These are phyloP conservation scores for Homarus gammarus DNA, from an alignment of 2,888 invertebrate genomes.

Conservation along the genomic window DNA sequence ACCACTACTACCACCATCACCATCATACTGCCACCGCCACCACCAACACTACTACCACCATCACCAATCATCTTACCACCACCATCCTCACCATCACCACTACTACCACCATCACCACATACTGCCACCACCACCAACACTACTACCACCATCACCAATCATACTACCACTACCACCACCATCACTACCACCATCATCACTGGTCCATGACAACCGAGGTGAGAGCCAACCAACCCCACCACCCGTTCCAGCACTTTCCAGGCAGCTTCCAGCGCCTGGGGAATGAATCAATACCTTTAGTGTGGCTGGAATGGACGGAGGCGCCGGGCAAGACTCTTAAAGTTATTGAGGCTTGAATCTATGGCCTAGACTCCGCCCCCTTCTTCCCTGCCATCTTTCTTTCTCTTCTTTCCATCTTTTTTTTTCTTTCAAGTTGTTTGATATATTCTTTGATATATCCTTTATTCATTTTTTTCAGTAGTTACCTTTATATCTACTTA, in stretches of 20 bases:
- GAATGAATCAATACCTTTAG: slow-evolving; percentile 61
- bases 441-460: neutral
- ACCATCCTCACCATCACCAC: neutral
- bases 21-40: neutral
- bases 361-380: neutral
- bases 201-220: neutral
- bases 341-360: slow-evolving; percentile 55
- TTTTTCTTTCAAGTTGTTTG: neutral
- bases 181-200: neutral
- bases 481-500: no score
- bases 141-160: neutral
- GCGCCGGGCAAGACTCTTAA: slow-evolving; percentile 46
- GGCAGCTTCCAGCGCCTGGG: slow-evolving; percentile 1
- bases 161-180: neutral
- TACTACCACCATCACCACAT: slow-evolving; percentile 5
- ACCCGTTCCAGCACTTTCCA: neutral
- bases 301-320: slow-evolving; percentile 51
- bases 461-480: no score
- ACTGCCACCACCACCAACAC: neutral
- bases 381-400: neutral
- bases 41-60: neutral
- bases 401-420: neutral
- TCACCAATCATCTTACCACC: neutral
- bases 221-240: neutral
- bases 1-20: neutral